Evolutionary conservation across 2,797 vertebrate species (phyloP).

Genomic region (Brachymystax lenok): DNA sequence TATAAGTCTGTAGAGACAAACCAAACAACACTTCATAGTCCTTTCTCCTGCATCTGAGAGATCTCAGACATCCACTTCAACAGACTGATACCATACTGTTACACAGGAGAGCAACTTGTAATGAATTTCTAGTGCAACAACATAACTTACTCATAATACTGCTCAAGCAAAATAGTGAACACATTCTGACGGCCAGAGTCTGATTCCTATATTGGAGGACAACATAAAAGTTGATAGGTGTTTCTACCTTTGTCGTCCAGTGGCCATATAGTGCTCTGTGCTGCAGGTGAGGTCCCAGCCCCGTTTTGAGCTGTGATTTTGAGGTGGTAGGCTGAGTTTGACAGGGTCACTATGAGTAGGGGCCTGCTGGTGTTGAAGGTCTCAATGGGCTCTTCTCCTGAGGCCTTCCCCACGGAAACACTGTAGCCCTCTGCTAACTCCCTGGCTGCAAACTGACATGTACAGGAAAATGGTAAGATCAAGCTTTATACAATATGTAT

Average conservation of each 20-base stretch:
- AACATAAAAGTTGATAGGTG: not conserved
- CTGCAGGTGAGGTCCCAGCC: constrained; percentile 62
- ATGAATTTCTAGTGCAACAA: too few relatives aligned
- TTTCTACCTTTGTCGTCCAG: not conserved
- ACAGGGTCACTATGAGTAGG: constrained; percentile 64
- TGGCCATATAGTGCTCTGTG: constrained; percentile 19
- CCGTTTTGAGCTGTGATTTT: constrained; percentile 63
- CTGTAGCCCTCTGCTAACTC: constrained; percentile 59
- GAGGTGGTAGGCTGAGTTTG: constrained; percentile 66
- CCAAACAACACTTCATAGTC: not conserved
- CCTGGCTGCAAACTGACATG: constrained; percentile 59
- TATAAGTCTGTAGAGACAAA: constrained; percentile 57
- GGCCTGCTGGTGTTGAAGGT: constrained; percentile 13
- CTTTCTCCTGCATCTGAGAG: not conserved
- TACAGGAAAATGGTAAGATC: not conserved
- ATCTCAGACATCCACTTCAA: not conserved
- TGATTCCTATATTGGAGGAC: not conserved
- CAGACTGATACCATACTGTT: not conserved
- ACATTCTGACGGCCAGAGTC: not conserved
- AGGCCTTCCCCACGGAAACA: constrained; percentile 69
- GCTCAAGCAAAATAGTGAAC: not conserved
- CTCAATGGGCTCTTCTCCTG: constrained; percentile 35
- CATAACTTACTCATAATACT: not conserved
- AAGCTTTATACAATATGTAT: not conserved
- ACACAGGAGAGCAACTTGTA: too few relatives aligned